Base-by-base conservation (phyloP, 2,113 vertebrate species). In the Pontoporia blainvillei region DNA sequence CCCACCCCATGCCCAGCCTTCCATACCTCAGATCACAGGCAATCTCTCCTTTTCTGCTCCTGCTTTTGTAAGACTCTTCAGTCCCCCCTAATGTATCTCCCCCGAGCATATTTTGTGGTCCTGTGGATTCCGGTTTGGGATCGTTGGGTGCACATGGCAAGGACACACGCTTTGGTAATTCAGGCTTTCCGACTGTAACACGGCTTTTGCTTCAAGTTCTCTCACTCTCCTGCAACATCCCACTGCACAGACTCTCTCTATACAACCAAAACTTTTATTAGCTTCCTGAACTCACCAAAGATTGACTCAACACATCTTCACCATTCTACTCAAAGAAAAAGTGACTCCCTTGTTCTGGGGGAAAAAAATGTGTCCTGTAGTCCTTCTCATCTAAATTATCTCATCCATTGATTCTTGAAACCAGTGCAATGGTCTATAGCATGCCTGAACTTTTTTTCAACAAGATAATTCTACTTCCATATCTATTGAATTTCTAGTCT, bases 401-500 rank as follows among this genome's bases (percentile, higher is more conserved):
- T 44, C 52, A 75, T 44, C 34, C 44, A 69, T 0, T 64, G n/a
- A 54, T 64, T 69, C 73, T 71, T 84, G 39, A 95, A 83, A 57
- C 29, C 44, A 21, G 10, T 64, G 15, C 41, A 36, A 59, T 52
- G 36, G 29, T 52, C 59, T 59, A 75, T 4, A 52, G 20, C 5
- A 31, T 5, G 27, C 81, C 27, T 84, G 41, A 64, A 90, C 7
- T 8, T 39, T 75, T 75, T 76, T 75, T 88, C 57, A 71, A 27
- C 23, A 86, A 13, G 12, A 78, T 76, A 87, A 90, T 96, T 90
- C 39, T 75, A 75, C 59, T 94, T 83, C 27, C 46, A 66, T 27
- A 85, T 44, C 41, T 90, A 64, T 17, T 95, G 73, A 88, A 87
- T 84, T 96, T 95, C 69, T 83, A 73, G 14, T 67, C n/a, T 92